Conservation (phyloP, 2,113 vertebrate genomes). For the Pseudorasbora parva region DNA sequence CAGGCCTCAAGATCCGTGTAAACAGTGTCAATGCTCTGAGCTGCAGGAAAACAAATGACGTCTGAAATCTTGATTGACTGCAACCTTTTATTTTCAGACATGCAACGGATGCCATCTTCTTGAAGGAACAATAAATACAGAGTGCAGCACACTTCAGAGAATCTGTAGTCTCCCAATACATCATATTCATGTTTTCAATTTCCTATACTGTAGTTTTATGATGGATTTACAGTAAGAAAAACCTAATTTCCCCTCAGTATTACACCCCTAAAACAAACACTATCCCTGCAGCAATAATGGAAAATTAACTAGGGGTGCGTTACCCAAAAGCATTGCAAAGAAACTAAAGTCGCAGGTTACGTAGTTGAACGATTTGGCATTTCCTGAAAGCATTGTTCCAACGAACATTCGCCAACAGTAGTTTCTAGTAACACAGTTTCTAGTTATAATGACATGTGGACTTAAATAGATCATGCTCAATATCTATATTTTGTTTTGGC, state of each 20-base stretch:
- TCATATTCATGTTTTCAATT: not conserved
- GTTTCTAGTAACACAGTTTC: no score
- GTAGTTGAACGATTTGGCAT: no score
- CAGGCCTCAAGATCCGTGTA: not conserved
- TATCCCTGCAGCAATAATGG: not conserved
- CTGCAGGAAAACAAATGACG: conserved; percentile 21
- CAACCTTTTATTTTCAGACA: not conserved
- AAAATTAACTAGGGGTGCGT: not conserved
- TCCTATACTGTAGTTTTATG: not conserved
- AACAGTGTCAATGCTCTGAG: conserved; percentile 13
- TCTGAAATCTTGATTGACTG: conserved; percentile 20
- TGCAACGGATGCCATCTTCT: not conserved
- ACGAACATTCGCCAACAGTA: no score
- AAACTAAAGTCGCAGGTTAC: no score
- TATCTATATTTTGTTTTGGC: not conserved
- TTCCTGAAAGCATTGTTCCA: no score
- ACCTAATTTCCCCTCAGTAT: not conserved
- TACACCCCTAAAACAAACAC: not conserved
- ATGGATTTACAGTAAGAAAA: not conserved
- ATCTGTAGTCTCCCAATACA: not conserved
- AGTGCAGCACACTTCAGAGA: not conserved
- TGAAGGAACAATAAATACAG: not conserved
- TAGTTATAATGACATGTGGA: no score
- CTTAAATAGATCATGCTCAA: no score
- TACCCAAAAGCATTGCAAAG: no score